Conservation (phyloP, 2,888 invertebrate species). For the Epinotia ramella region DNA sequence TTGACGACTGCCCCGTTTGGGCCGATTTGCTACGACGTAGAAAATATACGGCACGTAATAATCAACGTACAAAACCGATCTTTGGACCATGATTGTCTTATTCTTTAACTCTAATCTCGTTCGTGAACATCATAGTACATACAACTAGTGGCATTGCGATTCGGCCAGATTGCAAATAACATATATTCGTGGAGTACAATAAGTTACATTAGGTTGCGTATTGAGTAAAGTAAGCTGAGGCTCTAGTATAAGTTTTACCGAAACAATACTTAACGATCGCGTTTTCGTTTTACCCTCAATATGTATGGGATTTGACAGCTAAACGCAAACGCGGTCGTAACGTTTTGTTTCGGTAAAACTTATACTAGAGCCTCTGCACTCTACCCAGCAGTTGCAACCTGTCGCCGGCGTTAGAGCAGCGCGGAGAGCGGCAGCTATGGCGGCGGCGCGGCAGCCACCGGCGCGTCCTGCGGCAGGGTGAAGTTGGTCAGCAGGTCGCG, state of each 20-base stretch:
- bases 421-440: constrained; percentile 54
- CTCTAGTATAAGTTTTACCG: too few species aligned
- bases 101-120: not conserved
- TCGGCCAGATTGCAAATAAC: not conserved
- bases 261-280: too few species aligned
- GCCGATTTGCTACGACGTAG: not conserved
- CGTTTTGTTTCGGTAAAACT: too few species aligned
- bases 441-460: constrained; percentile 78
- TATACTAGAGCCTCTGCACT: too few species aligned
- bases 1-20: not conserved
- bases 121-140: not conserved
- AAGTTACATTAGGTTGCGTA: not conserved
- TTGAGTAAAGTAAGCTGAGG: not conserved
- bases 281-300: too few species aligned
- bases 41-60: not conserved
- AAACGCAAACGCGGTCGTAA: too few species aligned
- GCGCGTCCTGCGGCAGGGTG: constrained; percentile 91
- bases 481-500: constrained; percentile 94
- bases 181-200: not conserved
- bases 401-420: constrained; percentile 31
- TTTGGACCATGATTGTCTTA: not conserved
- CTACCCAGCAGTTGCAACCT: not conserved
- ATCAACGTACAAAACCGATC: constrained; percentile 6
- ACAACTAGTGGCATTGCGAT: not conserved
- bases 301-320: too few species aligned